Evolutionary conservation across 2,888 invertebrate species (phyloP).

Genomic region (Ferrisia virgata): DNA sequence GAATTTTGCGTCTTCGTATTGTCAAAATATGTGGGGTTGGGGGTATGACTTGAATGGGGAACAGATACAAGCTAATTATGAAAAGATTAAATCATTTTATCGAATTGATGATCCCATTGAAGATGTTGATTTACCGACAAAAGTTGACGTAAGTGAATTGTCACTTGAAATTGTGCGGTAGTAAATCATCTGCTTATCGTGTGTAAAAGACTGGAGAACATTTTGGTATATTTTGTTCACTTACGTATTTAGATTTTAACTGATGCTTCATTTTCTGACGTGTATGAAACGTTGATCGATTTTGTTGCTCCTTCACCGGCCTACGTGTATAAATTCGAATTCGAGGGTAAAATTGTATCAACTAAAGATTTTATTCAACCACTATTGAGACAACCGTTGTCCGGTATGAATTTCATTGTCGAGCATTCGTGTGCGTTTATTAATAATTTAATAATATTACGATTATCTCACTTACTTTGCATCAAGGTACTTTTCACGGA

Average conservation of each 20-base stretch:
- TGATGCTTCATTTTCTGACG: not conserved
- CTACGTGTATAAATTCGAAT: not conserved
- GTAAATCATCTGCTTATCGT: too few species aligned
- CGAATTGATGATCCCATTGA: not conserved
- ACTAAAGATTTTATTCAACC: not conserved
- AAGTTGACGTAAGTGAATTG: not conserved
- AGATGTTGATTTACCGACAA: not conserved
- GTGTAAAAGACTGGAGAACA: too few species aligned
- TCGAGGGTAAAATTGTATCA: not conserved
- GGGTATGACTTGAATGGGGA: not conserved
- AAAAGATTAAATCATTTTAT: not conserved
- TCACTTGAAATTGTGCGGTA: not conserved
- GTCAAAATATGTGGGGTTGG: not conserved
- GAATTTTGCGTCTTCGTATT: not conserved
- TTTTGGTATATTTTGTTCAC: not conserved
- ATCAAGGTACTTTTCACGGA: not conserved
- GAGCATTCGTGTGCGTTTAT: not conserved
- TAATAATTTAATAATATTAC: not conserved
- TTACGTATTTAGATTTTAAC: not conserved
- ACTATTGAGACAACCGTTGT: not conserved
- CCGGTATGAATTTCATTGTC: not conserved
- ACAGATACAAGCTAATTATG: not conserved
- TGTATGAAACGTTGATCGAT: not conserved
- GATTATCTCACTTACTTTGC: not conserved
- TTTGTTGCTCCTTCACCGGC: not conserved